Evolutionary conservation across 1,140 invertebrate species (phyloP).

Genomic region (Cyclargus thomasi): DNA sequence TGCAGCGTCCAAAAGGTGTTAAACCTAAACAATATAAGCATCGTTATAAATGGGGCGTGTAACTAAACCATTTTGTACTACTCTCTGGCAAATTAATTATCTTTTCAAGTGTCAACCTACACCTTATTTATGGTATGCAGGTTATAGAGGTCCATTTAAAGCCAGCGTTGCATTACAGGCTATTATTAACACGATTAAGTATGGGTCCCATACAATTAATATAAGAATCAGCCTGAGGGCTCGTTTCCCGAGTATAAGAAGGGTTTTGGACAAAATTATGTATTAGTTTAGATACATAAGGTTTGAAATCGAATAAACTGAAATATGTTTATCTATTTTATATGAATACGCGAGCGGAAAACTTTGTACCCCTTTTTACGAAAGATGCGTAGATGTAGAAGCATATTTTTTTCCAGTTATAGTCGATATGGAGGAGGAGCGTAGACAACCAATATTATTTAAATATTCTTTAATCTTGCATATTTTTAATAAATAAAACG

Average conservation of each 20-base stretch:
- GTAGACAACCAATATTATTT: no score
- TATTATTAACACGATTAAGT: background rate
- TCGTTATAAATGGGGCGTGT: conserved; percentile 39
- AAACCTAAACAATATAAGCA: background rate
- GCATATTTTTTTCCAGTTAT: no score
- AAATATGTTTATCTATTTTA: no score
- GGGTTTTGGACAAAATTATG: no score
- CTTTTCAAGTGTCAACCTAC: conserved; percentile 50
- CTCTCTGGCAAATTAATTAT: conserved; percentile 52
- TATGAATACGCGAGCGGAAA: no score
- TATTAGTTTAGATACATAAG: no score
- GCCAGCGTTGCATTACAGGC: conserved; percentile 27
- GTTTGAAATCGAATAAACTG: no score
- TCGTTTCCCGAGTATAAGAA: background rate
- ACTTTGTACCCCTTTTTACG: no score
- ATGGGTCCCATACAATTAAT: background rate
- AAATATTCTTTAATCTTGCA: no score
- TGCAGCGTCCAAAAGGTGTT: background rate
- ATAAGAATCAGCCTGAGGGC: background rate
- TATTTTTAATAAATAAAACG: no score
- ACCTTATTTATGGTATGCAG: conserved; percentile 47
- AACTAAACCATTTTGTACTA: conserved; percentile 40
- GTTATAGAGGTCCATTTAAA: conserved; percentile 60
- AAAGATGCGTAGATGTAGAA: no score
- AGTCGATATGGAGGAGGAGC: no score